These are phyloP conservation scores for Idaea biselata DNA, from an alignment of 2,888 invertebrate genomes.

Conservation along the genomic window DNA sequence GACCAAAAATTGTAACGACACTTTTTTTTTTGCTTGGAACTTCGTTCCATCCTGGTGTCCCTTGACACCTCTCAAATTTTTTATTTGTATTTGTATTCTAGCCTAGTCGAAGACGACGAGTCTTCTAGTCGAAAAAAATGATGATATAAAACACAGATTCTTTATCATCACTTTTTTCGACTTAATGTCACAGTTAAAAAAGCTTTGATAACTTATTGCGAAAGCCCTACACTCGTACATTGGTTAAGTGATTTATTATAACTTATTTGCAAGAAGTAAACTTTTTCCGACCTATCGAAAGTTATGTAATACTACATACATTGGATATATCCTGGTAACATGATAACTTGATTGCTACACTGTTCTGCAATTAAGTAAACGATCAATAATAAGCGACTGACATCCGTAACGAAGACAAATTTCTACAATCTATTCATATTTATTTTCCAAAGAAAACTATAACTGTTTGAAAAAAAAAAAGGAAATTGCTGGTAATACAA, in stretches of 20 bases:
- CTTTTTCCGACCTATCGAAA: background rate
- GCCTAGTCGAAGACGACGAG: too few relatives aligned
- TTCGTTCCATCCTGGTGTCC: too few relatives aligned
- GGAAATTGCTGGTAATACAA: background rate
- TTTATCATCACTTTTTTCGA: too few relatives aligned
- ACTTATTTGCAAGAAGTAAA: background rate
- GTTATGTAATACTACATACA: background rate
- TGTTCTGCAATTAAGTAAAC: background rate
- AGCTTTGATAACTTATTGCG: too few relatives aligned
- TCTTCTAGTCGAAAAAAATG: too few relatives aligned
- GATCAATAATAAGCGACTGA: constrained; percentile 4
- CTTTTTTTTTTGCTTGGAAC: too few relatives aligned
- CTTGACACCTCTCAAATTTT: too few relatives aligned
- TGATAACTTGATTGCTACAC: background rate
- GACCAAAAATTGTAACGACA: too few relatives aligned
- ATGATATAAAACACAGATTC: too few relatives aligned
- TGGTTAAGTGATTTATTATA: background rate
- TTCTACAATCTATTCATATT: background rate
- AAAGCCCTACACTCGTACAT: background rate
- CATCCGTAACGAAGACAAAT: background rate
- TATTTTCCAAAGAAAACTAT: background rate
- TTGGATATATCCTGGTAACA: background rate
- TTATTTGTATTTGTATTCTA: too few relatives aligned
- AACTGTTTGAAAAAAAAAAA: background rate
- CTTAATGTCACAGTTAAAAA: too few relatives aligned